Conservation (phyloP, 1,140 invertebrate genomes). For the Stegodyphus dumicola region DNA sequence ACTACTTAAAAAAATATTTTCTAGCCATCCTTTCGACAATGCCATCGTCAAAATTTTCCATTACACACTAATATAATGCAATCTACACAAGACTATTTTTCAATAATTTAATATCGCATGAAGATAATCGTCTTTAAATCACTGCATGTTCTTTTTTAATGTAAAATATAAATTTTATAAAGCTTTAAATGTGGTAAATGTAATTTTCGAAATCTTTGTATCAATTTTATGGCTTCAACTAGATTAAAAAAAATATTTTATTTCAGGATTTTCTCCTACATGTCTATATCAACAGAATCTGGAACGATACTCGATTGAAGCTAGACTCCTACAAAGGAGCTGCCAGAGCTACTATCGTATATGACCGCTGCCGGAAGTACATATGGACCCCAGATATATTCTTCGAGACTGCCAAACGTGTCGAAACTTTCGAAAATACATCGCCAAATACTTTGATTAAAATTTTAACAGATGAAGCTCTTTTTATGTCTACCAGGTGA, state of each 20-base stretch:
- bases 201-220: too few species aligned
- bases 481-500: slow-evolving; percentile 15
- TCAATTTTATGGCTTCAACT: too few species aligned
- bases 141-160: too few species aligned
- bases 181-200: too few species aligned
- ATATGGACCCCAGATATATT: slow-evolving; percentile 32
- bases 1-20: too few species aligned
- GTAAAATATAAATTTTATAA: too few species aligned
- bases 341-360: background rate
- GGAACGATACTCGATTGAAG: slow-evolving; percentile 16
- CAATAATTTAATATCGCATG: too few species aligned
- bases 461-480: slow-evolving; percentile 12
- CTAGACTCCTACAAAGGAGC: background rate
- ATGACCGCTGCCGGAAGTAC: slow-evolving; percentile 7
- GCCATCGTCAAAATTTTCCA: too few species aligned
- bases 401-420: slow-evolving; percentile 13
- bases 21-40: too few species aligned
- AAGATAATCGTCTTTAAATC: too few species aligned
- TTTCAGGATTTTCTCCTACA: slow-evolving; percentile 22
- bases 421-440: background rate
- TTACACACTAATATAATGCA: too few species aligned
- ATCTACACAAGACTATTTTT: too few species aligned
- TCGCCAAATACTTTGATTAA: slow-evolving; percentile 20
- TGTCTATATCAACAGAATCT: slow-evolving; percentile 5
- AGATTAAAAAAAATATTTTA: background rate